Evolutionary conservation across 2,888 invertebrate species (phyloP).

Genomic region (Crocallis elinguaria): DNA sequence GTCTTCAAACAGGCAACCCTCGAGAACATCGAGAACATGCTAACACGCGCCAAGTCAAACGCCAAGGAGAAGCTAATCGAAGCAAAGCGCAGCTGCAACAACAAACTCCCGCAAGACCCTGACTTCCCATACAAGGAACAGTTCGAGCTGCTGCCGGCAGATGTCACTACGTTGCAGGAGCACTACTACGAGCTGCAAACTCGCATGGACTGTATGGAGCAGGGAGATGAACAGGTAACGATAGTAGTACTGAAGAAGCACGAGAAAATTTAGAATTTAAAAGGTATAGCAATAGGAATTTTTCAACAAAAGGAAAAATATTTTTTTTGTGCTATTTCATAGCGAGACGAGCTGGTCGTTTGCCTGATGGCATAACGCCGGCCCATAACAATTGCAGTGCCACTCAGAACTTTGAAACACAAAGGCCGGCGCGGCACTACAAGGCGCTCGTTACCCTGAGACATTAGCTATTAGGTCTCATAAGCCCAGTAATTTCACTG

Average conservation of each 20-base stretch:
- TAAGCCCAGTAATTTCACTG: no score
- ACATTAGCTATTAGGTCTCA: no score
- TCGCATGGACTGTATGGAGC: conserved; percentile 86
- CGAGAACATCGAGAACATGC: conserved; percentile 60
- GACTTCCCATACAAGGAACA: conserved; percentile 81
- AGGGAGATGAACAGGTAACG: conserved; percentile 86
- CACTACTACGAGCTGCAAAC: conserved; percentile 84
- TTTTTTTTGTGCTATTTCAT: no score
- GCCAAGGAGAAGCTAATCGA: conserved; percentile 79
- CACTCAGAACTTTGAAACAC: no score
- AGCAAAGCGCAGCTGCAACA: conserved; percentile 83
- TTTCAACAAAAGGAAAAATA: no score
- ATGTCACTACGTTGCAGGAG: conserved; percentile 80
- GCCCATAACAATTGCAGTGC: no score
- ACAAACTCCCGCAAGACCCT: conserved; percentile 81
- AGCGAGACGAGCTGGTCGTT: no score
- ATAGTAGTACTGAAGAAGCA: background rate
- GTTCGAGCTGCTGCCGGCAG: conserved; percentile 82
- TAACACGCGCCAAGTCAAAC: conserved; percentile 60
- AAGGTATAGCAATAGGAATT: no score
- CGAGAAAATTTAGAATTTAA: no score
- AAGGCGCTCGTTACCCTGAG: no score
- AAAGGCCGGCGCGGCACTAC: no score
- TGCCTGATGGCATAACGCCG: no score
- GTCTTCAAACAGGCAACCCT: conserved; percentile 55